Base-by-base conservation (phyloP, 2,888 invertebrate genomes). In the Acronicta alni region DNA sequence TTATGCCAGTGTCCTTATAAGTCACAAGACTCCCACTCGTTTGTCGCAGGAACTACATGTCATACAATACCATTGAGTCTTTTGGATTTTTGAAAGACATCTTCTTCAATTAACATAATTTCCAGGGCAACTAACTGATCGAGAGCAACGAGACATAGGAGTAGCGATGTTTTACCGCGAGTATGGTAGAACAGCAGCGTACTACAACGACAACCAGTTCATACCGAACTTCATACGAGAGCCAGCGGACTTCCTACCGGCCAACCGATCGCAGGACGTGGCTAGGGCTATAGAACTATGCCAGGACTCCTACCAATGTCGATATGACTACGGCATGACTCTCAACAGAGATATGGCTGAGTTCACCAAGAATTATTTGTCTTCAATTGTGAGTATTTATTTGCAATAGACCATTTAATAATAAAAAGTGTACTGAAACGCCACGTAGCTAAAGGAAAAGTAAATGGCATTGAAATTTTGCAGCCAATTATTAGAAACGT, bases 281-380 rank as follows among this genome's bases (percentile, higher is more conserved):
- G 88, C 91, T 0, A 91, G 95, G 46, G 97, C 97, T 0, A 90
- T 95, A 44, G 96, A 96, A 48, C 89, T 97, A 12, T 98, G 98
- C 79, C 97, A 97, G 46, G 96, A 97, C 53, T 96, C 97, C 0
- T 97, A 97, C 86, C 98, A 98, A 82, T 99, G 99, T 87, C 95
- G 96, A 75, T 99, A 97, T 82, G 99, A 99, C 85, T 99, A 97
- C 83, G 96, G 97, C 0, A 96, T 98, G 95, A 97, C 97, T 0
- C 90, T 98, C 2, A 97, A 97, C 86, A 94, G 97, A 69, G 98
- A 98, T 75, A 95, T 98, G 94, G 98, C 98, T 0, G 97, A 97
- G 82, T 97, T 97, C 79, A 97, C 98, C 0, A 97, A 97, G 85
- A 97, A 97, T 82, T 98, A 98, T 84, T 96, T 97, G 79, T 95